Base-by-base conservation (phyloP, 2,113 vertebrate species). In the Telmatochromis sp. region DNA sequence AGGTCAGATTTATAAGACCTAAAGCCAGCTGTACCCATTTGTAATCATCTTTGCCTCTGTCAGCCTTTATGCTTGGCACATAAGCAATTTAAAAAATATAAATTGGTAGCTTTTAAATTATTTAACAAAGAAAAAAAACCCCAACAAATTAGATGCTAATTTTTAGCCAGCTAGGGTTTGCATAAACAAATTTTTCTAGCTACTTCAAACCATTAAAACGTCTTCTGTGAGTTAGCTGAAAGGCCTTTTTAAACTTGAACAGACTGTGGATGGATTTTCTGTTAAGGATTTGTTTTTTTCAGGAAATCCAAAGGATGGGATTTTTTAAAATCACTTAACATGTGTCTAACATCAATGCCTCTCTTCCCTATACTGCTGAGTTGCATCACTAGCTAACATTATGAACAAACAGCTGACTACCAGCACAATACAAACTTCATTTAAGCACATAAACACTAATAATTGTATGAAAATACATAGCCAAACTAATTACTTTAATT, bases 71-170 rank as follows among this genome's bases (percentile, higher is more conserved):
- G 9, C 2, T 47, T 47, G 6, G 6, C 14, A 47, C 9, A 47
- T 47, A 28, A 11, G 40, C 68, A 75, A 10, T 75, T 47, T 28
- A 11, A 47, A 45, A 45, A 73, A 73, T 71, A 26, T 75, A 47
- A 73, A 2, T 45, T 47, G 21, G 8, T 75, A 28, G 42, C 14
- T 47, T 75, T 26, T 28, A 28, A 47, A 28, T 28, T 6, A 6
- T 42, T 23, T 75, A 28, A 45, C 21, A 45, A 42, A 45, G 14
- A 17, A 26, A 73, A 71, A 5, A 10, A 0, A 0, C 0, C 8
- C 15, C 1, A 45, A 45, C 14, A 73, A 73, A 15, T 3, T 23
- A 45, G 37, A 73, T 73, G 14, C 37, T 7, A 23, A 73, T 26
- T 42, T 73, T 45, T 26, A 73, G 21, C 65, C 37, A 73, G 37